Base-by-base conservation (phyloP, 2,888 invertebrate genomes). In the Glyphotaelius pellucidus region DNA sequence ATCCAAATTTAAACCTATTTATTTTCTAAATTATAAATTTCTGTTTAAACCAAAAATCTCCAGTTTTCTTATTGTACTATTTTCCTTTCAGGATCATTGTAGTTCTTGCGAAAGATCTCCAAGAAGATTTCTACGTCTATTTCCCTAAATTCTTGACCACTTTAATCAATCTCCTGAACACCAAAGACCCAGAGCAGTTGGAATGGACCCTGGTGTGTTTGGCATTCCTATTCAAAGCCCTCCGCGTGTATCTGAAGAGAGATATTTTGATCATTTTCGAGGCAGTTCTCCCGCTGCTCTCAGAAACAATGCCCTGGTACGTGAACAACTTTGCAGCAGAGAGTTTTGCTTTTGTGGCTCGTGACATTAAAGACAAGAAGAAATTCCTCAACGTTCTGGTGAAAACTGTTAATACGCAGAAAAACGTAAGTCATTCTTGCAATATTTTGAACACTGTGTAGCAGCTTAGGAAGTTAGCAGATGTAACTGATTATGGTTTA, bases 261-360 rank as follows among this genome's bases (percentile, higher is more conserved):
- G 98, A 99, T 94, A 97, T 99, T 87, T 96, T 97, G 87, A 96
- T 96, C 25, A 97, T 99, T 0, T 97, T 98, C 93, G 97, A 97
- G 93, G 96, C 97, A 87, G 96, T 98, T 14, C 95, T 98, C 79
- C 98, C 98, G 0, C 95, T 99, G 9, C 95, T 99, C 80, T 97
- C 98, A 94, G 97, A 97, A 90, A 96, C 96, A n/a, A 97, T 97
- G 94, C 98, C 98, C 38, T 97, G 97, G 93, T 98, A 99, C 94
- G 97, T 99, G 35, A 98, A 98, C 94, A 98, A 98, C 94, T 99
- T 99, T 97, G 99, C 99, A 7, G 98, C 99, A 0, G 99, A 99
- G 95, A 98, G 99, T 95, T 99, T 99, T 96, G 98, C 99, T 0
- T 99, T 99, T 96, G 98, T 99, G 1, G 98, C 99, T 4, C 96